A percentile compares a stretch with the other conserved stretches of the same genome.
These are phyloP conservation scores for Salticus scenicus DNA, from an alignment of 2,888 invertebrate genomes.

Conservation along the genomic window DNA sequence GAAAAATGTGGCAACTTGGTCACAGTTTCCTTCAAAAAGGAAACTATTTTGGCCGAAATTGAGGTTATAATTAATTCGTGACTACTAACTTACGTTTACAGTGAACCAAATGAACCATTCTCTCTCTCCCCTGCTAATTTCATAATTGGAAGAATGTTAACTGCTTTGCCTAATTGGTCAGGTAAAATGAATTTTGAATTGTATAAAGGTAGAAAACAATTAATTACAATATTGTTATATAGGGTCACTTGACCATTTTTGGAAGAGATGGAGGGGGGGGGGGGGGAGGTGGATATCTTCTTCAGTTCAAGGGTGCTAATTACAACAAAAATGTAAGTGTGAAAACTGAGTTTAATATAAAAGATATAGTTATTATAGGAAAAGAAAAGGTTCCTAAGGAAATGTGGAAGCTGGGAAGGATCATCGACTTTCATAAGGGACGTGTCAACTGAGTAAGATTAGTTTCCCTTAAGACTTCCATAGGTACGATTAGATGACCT, in stretches of 20 bases:
- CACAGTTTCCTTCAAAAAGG: no score
- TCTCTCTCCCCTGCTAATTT: no score
- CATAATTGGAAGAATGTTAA: background rate
- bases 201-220: background rate
- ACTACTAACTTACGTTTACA: no score
- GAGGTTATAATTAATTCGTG: background rate
- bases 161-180: background rate
- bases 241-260: background rate
- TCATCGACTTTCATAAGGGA: background rate
- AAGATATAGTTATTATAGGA: background rate
- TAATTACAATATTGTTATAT: background rate
- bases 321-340: no score
- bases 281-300: no score
- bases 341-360: background rate
- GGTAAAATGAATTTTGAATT: background rate
- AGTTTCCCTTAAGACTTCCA: background rate
- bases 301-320: background rate
- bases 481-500: background rate
- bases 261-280: background rate
- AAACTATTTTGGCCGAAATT: background rate
- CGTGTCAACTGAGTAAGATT: background rate
- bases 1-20: no score
- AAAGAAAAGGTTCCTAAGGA: background rate
- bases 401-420: slow-evolving; percentile 1
- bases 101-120: no score